phyloP scores from a whole-genome alignment of 2,888 invertebrate genomes.

The Himalopsyche japonica region DNA sequence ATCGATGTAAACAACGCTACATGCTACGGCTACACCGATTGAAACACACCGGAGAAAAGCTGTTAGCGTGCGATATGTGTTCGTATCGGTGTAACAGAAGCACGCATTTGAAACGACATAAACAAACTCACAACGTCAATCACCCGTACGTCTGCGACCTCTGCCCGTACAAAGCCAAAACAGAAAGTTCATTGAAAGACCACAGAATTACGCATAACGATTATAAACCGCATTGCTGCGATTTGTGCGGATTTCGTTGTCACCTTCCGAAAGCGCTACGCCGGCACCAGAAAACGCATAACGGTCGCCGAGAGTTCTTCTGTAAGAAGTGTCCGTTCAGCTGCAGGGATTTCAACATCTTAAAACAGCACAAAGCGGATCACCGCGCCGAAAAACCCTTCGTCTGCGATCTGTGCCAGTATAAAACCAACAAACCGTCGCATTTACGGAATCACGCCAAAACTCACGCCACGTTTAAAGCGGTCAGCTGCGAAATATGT shows the following conservation, averaged over 20 bases:
- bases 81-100: neutral
- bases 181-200: neutral
- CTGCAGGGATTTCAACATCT: neutral
- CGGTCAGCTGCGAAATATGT: neutral
- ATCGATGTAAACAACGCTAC: neutral
- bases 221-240: neutral
- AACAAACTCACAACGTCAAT: neutral
- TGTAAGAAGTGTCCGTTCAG: neutral
- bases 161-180: neutral
- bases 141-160: neutral
- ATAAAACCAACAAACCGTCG: neutral
- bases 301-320: neutral
- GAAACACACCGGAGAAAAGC: neutral
- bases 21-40: neutral
- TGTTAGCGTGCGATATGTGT: neutral
- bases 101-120: slow-evolving; percentile 6
- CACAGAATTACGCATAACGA: neutral
- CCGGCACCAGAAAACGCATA: neutral
- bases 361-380: neutral
- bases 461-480: neutral
- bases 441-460: neutral
- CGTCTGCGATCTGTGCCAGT: neutral
- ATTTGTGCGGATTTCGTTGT: neutral
- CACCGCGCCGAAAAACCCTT: neutral
- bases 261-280: neutral